Evolutionary conservation across 2,113 vertebrate species (phyloP).

Genomic region (Tachysurus fulvidraco): DNA sequence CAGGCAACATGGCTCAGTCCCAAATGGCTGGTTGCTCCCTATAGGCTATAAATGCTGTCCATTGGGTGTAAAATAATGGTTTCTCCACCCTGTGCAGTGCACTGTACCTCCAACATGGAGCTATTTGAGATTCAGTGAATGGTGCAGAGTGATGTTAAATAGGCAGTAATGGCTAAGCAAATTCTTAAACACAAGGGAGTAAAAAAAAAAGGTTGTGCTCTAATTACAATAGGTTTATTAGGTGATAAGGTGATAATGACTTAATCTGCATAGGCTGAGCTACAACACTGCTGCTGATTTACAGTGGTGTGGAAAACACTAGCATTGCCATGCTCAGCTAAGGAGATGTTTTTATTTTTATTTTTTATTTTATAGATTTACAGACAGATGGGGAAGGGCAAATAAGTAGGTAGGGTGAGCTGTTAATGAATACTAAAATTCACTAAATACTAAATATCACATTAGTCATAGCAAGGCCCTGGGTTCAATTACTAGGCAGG

Average conservation of each 20-base stretch:
- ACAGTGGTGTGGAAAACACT: not conserved
- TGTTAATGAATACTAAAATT: not conserved
- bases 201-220: constrained; percentile 29
- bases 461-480: not conserved
- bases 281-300: not conserved
- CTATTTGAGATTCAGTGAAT: not conserved
- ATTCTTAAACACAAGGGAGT: constrained; percentile 30
- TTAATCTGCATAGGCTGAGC: constrained; percentile 32
- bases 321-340: not conserved
- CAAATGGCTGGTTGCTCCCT: constrained; percentile 12
- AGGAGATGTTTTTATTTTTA: not conserved
- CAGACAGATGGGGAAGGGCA: not conserved
- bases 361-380: not conserved
- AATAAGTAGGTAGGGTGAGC: not conserved
- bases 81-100: not conserved
- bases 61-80: constrained; percentile 9
- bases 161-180: constrained; percentile 31
- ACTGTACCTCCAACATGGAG: constrained; percentile 13
- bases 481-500: no score
- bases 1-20: constrained; percentile 7
- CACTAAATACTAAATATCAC: not conserved
- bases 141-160: constrained; percentile 25
- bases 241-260: constrained; percentile 37
- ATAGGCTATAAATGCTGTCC: constrained; percentile 28
- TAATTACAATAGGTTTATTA: constrained; percentile 31